These are phyloP conservation scores for Peromyscus melanophrys DNA, from an alignment of 2,797 vertebrate species.

Conservation along the genomic window DNA sequence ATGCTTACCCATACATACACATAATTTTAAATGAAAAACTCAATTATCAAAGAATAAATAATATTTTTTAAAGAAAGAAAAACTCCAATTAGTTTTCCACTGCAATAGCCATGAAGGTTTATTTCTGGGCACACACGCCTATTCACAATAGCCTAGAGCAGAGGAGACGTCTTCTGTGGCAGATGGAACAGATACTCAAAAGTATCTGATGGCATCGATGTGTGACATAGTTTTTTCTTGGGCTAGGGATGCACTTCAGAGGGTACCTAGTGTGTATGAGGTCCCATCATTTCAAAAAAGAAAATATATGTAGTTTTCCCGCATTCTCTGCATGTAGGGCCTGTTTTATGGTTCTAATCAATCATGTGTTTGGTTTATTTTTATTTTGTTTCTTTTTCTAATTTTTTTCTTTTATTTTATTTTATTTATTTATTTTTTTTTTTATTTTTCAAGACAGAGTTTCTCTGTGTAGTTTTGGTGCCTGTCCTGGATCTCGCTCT, in stretches of 20 bases:
- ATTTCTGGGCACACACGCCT: neutral
- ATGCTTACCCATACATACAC: neutral
- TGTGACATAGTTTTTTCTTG: conserved; percentile 35
- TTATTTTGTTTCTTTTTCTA: neutral
- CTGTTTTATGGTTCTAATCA: neutral
- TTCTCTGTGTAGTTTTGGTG: no score
- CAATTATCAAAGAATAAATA: neutral
- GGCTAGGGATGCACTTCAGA: neutral
- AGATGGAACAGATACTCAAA: neutral
- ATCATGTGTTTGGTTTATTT: neutral
- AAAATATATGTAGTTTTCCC: neutral
- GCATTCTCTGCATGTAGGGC: neutral
- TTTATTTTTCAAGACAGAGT: no score
- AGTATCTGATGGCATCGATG: neutral
- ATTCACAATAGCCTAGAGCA: neutral
- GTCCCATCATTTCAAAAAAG: neutral
- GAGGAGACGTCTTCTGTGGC: neutral
- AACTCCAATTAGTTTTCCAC: conserved; percentile 46
- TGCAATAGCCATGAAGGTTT: neutral
- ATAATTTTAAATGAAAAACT: neutral
- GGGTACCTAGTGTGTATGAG: neutral
- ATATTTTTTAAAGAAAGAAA: neutral
- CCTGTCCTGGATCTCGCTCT: no score
- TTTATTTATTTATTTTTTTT: no score
- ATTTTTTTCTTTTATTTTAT: no score